Conservation (phyloP, 2,113 vertebrate genomes). For the Nibea coibor region DNA sequence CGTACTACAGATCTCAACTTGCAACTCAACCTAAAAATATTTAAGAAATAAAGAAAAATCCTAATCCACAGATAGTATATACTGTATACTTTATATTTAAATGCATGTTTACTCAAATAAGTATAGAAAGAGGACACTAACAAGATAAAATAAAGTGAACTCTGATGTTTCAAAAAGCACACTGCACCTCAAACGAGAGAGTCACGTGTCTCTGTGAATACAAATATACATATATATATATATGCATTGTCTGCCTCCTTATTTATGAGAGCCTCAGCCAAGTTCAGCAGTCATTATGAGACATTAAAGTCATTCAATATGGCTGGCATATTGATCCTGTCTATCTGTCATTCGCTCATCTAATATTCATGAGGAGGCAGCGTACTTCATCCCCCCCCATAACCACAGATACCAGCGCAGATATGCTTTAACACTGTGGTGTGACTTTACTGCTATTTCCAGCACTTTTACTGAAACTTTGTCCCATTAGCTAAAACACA, state of each 20-base stretch:
- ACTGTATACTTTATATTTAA: background rate
- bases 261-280: slow-evolving; percentile 27
- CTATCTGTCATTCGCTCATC: slow-evolving; percentile 60
- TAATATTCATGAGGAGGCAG: slow-evolving; percentile 70
- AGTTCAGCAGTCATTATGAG: slow-evolving; percentile 52
- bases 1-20: slow-evolving; percentile 8
- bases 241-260: slow-evolving; percentile 13
- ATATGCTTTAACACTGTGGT: slow-evolving; percentile 29
- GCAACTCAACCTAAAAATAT: slow-evolving; percentile 23
- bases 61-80: background rate
- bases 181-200: background rate
- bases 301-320: slow-evolving; percentile 69
- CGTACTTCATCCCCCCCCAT: slow-evolving; percentile 11
- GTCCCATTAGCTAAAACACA: background rate
- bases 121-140: background rate
- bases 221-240: slow-evolving; percentile 18
- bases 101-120: background rate
- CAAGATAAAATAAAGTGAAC: background rate
- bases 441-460: slow-evolving; percentile 17
- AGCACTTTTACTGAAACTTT: slow-evolving; percentile 13
- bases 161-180: background rate
- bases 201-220: background rate
- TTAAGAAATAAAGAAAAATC: background rate
- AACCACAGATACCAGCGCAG: slow-evolving; percentile 60
- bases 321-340: slow-evolving; percentile 58